phyloP scores from a whole-genome alignment of 2,888 invertebrate species.

The Papilio demoleus region DNA sequence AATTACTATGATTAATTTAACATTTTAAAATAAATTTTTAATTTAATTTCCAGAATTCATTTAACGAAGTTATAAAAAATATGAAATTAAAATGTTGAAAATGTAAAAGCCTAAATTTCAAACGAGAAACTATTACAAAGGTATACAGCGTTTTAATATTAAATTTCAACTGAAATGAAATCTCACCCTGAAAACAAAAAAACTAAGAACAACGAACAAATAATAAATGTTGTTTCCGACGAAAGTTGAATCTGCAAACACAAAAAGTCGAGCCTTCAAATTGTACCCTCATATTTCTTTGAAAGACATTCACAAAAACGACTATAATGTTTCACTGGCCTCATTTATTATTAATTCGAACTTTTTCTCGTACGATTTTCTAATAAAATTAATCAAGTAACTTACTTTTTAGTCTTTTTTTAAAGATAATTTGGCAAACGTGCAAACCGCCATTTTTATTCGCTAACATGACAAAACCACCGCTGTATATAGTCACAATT shows the following conservation, averaged over 20 bases:
- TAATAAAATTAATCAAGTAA: no score
- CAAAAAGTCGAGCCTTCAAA: slow-evolving; percentile 22
- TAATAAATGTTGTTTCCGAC: slow-evolving; percentile 29
- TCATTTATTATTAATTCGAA: slow-evolving; percentile 11
- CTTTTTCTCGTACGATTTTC: neutral
- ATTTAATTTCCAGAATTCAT: no score
- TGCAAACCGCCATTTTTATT: no score
- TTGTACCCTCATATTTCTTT: slow-evolving; percentile 27
- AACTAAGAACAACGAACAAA: slow-evolving; percentile 26
- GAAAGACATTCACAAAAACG: slow-evolving; percentile 24
- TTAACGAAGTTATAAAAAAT: no score
- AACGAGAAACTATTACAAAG: slow-evolving; percentile 8
- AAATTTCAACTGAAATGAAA: slow-evolving; percentile 28
- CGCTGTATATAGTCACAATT: no score
- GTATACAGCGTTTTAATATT: slow-evolving; percentile 9
- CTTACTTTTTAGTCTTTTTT: no score
- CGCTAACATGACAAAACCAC: no score
- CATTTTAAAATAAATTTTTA: no score
- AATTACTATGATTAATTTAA: no score
- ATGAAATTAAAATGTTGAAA: neutral
- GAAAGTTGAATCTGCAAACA: slow-evolving; percentile 32
- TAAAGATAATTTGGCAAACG: no score
- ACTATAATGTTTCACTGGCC: slow-evolving; percentile 24
- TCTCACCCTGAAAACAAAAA: neutral
- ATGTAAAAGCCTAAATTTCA: neutral